A percentile compares a stretch with the other conserved stretches of the same genome.
Conservation (phyloP, 2,797 vertebrate species). For the Geotrypetes seraphini region DNA sequence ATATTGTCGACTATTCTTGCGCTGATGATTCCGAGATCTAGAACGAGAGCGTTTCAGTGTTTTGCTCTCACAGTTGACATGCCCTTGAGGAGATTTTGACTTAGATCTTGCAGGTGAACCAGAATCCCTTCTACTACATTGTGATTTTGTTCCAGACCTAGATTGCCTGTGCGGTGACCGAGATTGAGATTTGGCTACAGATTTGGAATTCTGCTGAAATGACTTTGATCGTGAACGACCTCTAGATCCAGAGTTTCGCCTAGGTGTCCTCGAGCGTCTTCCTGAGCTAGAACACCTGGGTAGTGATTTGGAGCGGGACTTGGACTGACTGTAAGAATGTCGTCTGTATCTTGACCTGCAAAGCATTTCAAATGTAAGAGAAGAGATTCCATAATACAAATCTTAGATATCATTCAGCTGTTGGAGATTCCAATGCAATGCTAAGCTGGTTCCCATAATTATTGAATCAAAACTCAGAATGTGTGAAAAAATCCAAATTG, state of each 20-base stretch:
- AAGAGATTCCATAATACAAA: constrained; percentile 7
- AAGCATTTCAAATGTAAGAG: constrained; percentile 14
- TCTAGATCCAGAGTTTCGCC: constrained; percentile 39
- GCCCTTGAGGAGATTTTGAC: constrained; percentile 33
- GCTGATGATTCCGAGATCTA: constrained; percentile 31
- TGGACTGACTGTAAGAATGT: constrained; percentile 39
- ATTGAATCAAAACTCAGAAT: no score
- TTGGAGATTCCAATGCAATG: no score
- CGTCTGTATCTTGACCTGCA: constrained; percentile 27
- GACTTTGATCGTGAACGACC: constrained; percentile 33
- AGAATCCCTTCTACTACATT: no score
- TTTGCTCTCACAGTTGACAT: constrained; percentile 12
- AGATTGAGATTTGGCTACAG: constrained; percentile 32
- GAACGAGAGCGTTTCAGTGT: constrained; percentile 17
- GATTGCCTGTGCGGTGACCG: constrained; percentile 35
- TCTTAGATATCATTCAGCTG: no score
- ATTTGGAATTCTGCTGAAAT: constrained; percentile 27
- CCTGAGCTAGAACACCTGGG: constrained; percentile 33
- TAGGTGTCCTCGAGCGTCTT: constrained; percentile 33
- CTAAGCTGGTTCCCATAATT: no score
- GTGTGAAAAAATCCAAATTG: no score
- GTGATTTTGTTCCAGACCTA: no score
- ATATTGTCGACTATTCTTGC: constrained; percentile 36
- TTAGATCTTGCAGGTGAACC: constrained; percentile 25
- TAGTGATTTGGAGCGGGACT: constrained; percentile 35